These are phyloP conservation scores for Macrotis lagotis DNA, from an alignment of 2,113 vertebrate species.

Conservation along the genomic window DNA sequence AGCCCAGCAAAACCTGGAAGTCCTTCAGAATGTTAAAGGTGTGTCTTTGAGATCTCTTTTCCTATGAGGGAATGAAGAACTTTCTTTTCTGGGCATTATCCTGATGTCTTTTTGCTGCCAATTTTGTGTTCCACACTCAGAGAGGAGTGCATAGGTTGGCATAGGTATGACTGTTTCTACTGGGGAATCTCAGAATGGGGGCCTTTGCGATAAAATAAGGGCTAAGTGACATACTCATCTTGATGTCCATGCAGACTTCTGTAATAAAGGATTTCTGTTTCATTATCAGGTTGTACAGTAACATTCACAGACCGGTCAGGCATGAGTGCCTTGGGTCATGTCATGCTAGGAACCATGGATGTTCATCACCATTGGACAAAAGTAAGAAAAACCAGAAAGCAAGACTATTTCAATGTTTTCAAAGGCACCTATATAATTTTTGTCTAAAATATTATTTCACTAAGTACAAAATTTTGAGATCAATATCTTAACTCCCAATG, in stretches of 20 bases:
- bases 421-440: not conserved
- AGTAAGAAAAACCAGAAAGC: slow-evolving; percentile 81
- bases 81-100: not conserved
- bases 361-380: slow-evolving; percentile 97
- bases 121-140: not conserved
- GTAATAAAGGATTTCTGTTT: slow-evolving; percentile 60
- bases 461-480: not conserved
- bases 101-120: not conserved
- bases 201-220: not conserved
- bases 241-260: too few relatives aligned
- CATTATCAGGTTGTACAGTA: slow-evolving; percentile 86
- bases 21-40: slow-evolving; percentile 91
- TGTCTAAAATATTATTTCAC: not conserved
- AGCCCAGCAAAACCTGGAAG: slow-evolving; percentile 90
- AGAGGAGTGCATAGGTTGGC: not conserved
- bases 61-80: not conserved
- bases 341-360: slow-evolving; percentile 97
- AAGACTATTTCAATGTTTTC: not conserved
- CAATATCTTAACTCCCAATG: not conserved
- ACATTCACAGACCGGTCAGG: slow-evolving; percentile 95
- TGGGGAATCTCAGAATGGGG: not conserved
- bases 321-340: slow-evolving; percentile 92
- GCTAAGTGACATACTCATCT: not conserved
- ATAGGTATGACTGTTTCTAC: not conserved
- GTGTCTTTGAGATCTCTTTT: slow-evolving; percentile 41